Evolutionary conservation across 1,140 invertebrate genomes (phyloP).

Genomic region (Oreohelix idahoensis): DNA sequence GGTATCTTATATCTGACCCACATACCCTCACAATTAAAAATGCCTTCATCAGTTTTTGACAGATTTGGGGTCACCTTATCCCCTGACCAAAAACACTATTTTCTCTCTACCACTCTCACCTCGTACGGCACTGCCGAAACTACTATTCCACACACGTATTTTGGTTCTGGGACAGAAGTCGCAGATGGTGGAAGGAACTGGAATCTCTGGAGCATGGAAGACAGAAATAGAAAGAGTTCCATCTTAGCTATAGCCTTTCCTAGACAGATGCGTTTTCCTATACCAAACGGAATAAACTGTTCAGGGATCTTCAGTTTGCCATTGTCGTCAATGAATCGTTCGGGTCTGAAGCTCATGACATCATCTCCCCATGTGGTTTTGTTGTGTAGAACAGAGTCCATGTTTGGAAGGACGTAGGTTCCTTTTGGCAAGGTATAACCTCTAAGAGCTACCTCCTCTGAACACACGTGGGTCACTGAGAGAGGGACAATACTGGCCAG

Average conservation of each 20-base stretch:
- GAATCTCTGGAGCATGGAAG: slow-evolving; percentile 47
- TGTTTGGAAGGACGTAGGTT: background rate
- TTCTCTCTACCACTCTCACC: slow-evolving; percentile 31
- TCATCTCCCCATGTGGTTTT: slow-evolving; percentile 78
- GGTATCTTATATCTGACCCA: too few species aligned
- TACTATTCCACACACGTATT: background rate
- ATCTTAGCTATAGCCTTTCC: slow-evolving; percentile 48
- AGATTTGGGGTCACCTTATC: too few species aligned
- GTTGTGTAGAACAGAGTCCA: background rate
- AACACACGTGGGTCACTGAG: background rate
- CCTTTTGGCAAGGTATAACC: slow-evolving; percentile 65
- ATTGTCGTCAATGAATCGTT: slow-evolving; percentile 74
- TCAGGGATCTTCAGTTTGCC: slow-evolving; percentile 36
- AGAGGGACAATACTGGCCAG: background rate
- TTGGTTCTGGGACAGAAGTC: background rate
- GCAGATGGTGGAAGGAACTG: slow-evolving; percentile 72
- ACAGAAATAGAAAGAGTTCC: slow-evolving; percentile 50
- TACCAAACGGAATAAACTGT: slow-evolving; percentile 36
- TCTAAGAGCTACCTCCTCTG: slow-evolving; percentile 50
- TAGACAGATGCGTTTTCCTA: slow-evolving; percentile 34
- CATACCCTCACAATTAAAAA: too few species aligned
- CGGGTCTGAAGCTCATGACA: slow-evolving; percentile 81
- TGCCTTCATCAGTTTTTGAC: too few species aligned
- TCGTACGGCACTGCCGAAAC: slow-evolving; percentile 18
- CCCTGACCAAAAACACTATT: background rate